These are phyloP conservation scores for Ranitomeya imitator DNA, from an alignment of 2,113 vertebrate genomes.

Conservation along the genomic window DNA sequence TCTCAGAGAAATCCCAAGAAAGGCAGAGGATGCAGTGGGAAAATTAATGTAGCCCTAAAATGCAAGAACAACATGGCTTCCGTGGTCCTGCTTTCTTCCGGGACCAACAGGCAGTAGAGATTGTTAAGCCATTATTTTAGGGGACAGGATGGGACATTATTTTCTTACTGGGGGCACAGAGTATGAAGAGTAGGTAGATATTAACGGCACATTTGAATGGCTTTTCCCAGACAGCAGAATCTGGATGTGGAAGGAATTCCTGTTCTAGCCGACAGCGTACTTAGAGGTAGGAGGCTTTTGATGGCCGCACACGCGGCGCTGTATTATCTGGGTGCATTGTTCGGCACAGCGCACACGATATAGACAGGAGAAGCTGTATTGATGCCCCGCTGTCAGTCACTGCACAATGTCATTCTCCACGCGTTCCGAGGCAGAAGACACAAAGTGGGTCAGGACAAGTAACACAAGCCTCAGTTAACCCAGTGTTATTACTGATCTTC, in stretches of 20 bases:
- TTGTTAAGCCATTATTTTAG: too few relatives aligned
- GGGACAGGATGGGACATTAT: too few relatives aligned
- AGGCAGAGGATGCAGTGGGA: too few relatives aligned
- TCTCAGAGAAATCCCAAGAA: neutral
- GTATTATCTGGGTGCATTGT: neutral
- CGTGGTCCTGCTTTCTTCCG: neutral
- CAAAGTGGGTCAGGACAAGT: conserved; percentile 14
- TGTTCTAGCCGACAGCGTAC: neutral
- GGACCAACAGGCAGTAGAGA: neutral
- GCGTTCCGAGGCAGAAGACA: neutral
- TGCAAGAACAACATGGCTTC: neutral
- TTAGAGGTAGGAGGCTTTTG: neutral
- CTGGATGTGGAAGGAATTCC: neutral
- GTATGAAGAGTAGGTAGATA: too few relatives aligned
- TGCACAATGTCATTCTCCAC: neutral
- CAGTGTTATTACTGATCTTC: neutral
- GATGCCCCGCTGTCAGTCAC: neutral
- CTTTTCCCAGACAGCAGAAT: neutral
- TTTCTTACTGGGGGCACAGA: too few relatives aligned
- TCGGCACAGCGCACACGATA: neutral
- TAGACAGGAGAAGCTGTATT: neutral
- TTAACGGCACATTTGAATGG: neutral
- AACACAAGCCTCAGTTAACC: conserved; percentile 13
- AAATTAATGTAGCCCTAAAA: neutral
- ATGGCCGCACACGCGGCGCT: neutral